phyloP scores from a whole-genome alignment of 2,113 vertebrate species.

The Agapornis roseicollis region DNA sequence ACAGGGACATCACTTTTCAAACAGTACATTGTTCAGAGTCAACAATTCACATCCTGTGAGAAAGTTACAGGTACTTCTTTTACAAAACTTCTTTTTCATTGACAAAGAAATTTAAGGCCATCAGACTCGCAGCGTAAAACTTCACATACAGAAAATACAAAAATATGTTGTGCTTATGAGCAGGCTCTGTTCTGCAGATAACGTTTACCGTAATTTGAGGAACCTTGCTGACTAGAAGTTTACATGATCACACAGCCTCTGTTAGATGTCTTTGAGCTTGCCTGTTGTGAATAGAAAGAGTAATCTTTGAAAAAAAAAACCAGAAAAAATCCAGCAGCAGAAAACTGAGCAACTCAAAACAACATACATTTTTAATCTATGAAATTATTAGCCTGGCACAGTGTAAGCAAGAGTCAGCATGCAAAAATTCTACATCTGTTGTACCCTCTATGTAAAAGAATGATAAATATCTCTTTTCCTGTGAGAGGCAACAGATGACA shows the following conservation, averaged over 20 bases:
- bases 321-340: not conserved
- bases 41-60: conserved; percentile 65
- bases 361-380: not conserved
- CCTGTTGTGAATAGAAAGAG: conserved; percentile 69
- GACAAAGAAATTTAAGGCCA: conserved; percentile 77
- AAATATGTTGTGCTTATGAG: conserved; percentile 78
- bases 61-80: conserved; percentile 56
- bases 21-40: conserved; percentile 50
- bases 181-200: conserved; percentile 71
- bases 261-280: conserved; percentile 46
- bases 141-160: conserved; percentile 74
- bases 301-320: not conserved
- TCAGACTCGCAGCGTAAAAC: conserved; percentile 71
- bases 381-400: not conserved
- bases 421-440: not conserved
- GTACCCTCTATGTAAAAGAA: not conserved
- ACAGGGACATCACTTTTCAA: conserved; percentile 4
- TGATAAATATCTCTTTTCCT: not conserved
- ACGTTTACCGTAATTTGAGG: conserved; percentile 36
- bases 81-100: conserved; percentile 65
- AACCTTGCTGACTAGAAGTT: conserved; percentile 57
- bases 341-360: not conserved
- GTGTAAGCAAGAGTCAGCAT: not conserved
- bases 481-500: not conserved
- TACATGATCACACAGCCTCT: conserved; percentile 86